A percentile compares a stretch with the other conserved stretches of the same genome.
phyloP scores from a whole-genome alignment of 2,113 vertebrate genomes.

The Amblyopsis rosae region DNA sequence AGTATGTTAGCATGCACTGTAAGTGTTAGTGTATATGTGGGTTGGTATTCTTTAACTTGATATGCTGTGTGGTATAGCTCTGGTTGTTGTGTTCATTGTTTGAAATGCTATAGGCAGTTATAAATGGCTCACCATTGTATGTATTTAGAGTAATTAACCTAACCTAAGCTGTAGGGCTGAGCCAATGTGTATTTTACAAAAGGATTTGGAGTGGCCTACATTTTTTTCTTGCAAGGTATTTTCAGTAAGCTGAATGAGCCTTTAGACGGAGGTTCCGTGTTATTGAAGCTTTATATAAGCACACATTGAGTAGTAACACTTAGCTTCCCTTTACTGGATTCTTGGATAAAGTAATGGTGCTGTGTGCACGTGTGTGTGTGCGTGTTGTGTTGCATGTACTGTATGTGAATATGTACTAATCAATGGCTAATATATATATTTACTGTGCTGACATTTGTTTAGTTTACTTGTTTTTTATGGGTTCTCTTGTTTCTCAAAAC shows the following conservation, averaged over 20 bases:
- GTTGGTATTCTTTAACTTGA: not conserved
- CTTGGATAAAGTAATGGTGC: constrained; percentile 13
- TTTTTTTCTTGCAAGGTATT: constrained; percentile 36
- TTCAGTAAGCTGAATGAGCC: constrained; percentile 36
- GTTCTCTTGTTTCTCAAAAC: too few relatives aligned
- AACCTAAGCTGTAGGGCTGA: constrained; percentile 27
- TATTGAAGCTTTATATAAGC: constrained; percentile 44
- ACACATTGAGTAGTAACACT: constrained; percentile 6
- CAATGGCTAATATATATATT: too few relatives aligned
- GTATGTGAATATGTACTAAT: not conserved
- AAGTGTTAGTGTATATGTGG: not conserved
- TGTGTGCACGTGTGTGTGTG: not conserved
- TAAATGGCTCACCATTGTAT: constrained; percentile 31
- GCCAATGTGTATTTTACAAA: constrained; percentile 20
- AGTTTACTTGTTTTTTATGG: too few relatives aligned
- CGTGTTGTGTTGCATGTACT: constrained; percentile 3
- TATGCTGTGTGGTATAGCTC: not conserved
- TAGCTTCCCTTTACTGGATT: not conserved
- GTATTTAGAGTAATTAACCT: constrained; percentile 28
- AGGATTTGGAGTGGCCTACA: constrained; percentile 6
- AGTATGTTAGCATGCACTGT: not conserved
- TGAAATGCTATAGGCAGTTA: not conserved
- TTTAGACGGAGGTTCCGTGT: constrained; percentile 43
- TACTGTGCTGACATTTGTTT: too few relatives aligned
- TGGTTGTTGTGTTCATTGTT: not conserved